Evolutionary conservation across 2,888 invertebrate genomes (phyloP).

Genomic region (Dicycla oo): DNA sequence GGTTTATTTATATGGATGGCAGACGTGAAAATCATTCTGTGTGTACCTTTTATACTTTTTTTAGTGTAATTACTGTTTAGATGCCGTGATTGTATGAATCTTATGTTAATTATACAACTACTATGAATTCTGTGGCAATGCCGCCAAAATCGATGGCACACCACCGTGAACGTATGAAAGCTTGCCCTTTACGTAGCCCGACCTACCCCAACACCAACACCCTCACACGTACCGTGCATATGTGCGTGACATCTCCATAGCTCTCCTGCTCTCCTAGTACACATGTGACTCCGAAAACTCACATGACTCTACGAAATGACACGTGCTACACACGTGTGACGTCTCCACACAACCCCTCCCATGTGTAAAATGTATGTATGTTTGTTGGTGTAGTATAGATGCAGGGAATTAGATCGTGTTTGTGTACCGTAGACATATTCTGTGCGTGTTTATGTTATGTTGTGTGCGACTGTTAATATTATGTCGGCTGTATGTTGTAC

Average conservation of each 20-base stretch:
- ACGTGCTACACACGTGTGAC: conserved; percentile 69
- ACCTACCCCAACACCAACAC: conserved; percentile 67
- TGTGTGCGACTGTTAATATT: conserved; percentile 38
- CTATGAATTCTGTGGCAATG: no score
- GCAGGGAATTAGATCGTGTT: conserved; percentile 49
- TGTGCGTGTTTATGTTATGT: conserved; percentile 46
- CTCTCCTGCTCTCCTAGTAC: conserved; percentile 82
- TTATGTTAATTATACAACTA: no score
- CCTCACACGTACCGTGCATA: conserved; percentile 72
- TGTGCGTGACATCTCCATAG: conserved; percentile 72
- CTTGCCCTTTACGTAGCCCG: conserved; percentile 51
- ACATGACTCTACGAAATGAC: conserved; percentile 83
- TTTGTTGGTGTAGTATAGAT: conserved; percentile 63
- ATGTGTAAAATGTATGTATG: conserved; percentile 60
- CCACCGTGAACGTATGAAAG: not conserved
- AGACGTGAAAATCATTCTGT: not conserved
- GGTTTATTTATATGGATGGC: not conserved
- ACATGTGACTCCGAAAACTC: conserved; percentile 87
- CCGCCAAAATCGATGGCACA: not conserved
- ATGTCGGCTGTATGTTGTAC: conserved; percentile 33
- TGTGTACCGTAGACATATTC: conserved; percentile 56
- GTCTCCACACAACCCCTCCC: conserved; percentile 51
- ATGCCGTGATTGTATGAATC: not conserved
- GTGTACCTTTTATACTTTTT: not conserved
- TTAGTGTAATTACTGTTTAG: not conserved